Percentiles rank a stretch among this genome's conserved stretches.
phyloP scores from a whole-genome alignment of 2,797 vertebrate genomes.

The Takifugu rubripes region DNA sequence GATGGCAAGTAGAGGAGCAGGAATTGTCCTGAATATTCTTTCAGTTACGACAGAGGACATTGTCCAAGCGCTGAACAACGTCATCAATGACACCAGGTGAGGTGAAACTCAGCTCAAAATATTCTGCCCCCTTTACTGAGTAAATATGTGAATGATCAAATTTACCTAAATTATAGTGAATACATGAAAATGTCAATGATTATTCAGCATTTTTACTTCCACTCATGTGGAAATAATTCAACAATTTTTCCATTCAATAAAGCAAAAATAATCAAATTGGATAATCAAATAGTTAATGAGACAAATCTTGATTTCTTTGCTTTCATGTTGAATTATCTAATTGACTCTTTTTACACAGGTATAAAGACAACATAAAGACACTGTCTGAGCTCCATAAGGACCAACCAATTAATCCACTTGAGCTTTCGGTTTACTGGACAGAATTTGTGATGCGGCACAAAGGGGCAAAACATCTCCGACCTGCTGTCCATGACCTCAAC shows the following conservation, averaged over 20 bases:
- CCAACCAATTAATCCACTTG: constrained; percentile 81
- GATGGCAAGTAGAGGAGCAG: constrained; percentile 77
- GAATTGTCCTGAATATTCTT: constrained; percentile 77
- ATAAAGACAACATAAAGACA: constrained; percentile 83
- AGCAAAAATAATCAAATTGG: no score
- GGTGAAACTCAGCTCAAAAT: constrained; percentile 4
- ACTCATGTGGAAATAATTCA: no score
- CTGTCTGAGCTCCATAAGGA: constrained; percentile 87
- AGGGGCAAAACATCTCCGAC: constrained; percentile 83
- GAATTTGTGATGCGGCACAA: constrained; percentile 94
- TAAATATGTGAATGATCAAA: no score
- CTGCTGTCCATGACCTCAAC: constrained; percentile 82
- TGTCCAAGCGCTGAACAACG: constrained; percentile 73
- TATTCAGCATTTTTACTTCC: no score
- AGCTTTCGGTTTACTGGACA: constrained; percentile 91
- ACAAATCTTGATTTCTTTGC: neutral
- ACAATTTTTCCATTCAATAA: no score
- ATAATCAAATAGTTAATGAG: no score
- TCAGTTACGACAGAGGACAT: constrained; percentile 78
- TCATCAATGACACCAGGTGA: constrained; percentile 86
- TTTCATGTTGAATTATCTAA: neutral
- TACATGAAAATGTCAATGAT: no score
- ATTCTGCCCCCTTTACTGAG: no score
- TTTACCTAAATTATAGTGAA: no score
- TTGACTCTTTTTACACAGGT: constrained; percentile 67